Conservation (phyloP, 2,888 invertebrate genomes). For the Teleogryllus oceanicus region DNA sequence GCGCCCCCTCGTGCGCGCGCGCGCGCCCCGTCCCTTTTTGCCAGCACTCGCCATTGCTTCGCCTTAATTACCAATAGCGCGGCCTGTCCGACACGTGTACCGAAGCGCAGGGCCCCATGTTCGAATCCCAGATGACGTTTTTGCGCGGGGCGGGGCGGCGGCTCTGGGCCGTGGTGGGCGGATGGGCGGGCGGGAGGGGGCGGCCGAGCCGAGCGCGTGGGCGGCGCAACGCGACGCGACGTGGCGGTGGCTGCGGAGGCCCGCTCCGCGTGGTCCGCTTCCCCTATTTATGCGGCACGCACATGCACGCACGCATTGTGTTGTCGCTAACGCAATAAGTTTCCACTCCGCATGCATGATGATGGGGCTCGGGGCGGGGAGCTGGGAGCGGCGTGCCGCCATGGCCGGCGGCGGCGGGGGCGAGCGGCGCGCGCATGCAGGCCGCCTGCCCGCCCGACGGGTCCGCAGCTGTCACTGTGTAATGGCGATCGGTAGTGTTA, state of each 20-base stretch:
- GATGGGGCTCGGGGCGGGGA: neutral
- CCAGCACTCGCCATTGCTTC: neutral
- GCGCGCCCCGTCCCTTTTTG: neutral
- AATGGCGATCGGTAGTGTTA: too few species aligned
- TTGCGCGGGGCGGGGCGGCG: neutral
- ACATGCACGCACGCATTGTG: neutral
- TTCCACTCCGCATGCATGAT: conserved; percentile 18
- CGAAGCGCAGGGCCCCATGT: neutral
- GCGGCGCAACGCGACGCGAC: too few species aligned
- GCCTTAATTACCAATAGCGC: conserved; percentile 18
- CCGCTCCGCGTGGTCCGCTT: too few species aligned
- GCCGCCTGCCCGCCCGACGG: too few species aligned
- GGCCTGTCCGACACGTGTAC: neutral
- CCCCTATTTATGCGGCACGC: neutral
- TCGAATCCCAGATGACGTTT: conserved; percentile 18
- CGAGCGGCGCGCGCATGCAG: too few species aligned
- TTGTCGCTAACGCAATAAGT: conserved; percentile 7
- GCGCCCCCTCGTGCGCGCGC: neutral
- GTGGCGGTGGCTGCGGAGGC: too few species aligned
- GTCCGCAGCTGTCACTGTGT: too few species aligned
- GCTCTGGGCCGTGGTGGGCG: neutral
- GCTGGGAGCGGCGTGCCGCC: neutral
- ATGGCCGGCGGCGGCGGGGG: neutral
- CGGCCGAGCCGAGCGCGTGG: too few species aligned
- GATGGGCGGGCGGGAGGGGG: too few species aligned